Base-by-base conservation (phyloP, 2,888 invertebrate genomes). In the Phengaris alcon region DNA sequence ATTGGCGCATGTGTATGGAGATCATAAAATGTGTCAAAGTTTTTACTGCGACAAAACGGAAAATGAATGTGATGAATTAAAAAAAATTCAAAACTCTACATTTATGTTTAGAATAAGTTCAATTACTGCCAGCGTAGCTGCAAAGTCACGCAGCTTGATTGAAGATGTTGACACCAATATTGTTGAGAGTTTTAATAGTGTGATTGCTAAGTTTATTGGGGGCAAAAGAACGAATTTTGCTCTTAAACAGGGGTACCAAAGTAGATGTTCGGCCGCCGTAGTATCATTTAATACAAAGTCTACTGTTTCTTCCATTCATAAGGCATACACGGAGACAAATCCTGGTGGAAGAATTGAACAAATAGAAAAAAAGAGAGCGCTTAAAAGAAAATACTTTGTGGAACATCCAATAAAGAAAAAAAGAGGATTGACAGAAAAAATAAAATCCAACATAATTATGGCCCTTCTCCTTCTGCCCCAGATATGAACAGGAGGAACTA, bases 171-270 rank as follows among this genome's bases (percentile, higher is more conserved):
- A 77, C 55, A 79, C 75, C 13, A 79, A 79, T 75, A 48, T 57
- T 22, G 77, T 77, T 55, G 77, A 77, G 73, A 72, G 74, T 35
- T 77, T 77, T 55, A 79, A 79, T 68, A 74, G 77, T 57, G 70
- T 79, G 7, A 77, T 80, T 44, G 77, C 79, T 35, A 80, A 80
- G 68, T 75, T 77, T 35, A 76, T 80, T 12, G 79, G 80, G 48
- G 81, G 79, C 9, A 80, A 79, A 77, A 55, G 80, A 74, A 76
- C 78, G 9, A 80, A 79, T 76, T 79, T 74, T 76, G 69, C 77
- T 35, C 22, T 54, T 15, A 55, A 69, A 68, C 44, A 76, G 51
- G 73, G 68, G 6, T 80, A 80, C 68, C 76, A 74, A 1, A 22
- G 22, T 22, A 22, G 77, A 57, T 77, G 77, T 74, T 48, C 68